phyloP scores from a whole-genome alignment of 2,888 invertebrate species.

The Clitarchus hookeri region DNA sequence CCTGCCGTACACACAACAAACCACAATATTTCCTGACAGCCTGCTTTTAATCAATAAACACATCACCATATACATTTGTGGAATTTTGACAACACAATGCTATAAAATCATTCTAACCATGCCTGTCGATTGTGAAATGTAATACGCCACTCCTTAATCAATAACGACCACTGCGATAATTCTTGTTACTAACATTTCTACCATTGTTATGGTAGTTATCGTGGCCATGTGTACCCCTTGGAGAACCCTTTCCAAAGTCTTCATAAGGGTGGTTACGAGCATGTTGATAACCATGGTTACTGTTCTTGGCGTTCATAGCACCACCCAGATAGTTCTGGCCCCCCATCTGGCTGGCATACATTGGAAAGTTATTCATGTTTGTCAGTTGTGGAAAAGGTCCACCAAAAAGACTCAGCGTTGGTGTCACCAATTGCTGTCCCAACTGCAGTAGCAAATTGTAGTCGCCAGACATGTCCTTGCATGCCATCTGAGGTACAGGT shows the following conservation, averaged over 20 bases:
- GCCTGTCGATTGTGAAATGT: too few species aligned
- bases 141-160: neutral
- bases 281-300: neutral
- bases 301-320: neutral
- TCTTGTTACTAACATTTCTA: neutral
- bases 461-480: neutral
- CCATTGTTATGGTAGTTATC: neutral
- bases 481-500: neutral
- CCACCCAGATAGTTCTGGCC: slow-evolving; percentile 31
- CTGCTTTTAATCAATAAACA: neutral
- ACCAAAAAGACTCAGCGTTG: neutral
- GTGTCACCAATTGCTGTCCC: slow-evolving; percentile 31
- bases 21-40: neutral
- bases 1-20: neutral
- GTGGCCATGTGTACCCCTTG: neutral
- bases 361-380: neutral
- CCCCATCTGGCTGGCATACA: slow-evolving; percentile 33
- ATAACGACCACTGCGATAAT: neutral
- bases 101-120: neutral
- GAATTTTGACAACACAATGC: neutral
- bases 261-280: slow-evolving; percentile 31
- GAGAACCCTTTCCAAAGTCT: neutral
- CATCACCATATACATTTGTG: too few species aligned
- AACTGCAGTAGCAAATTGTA: slow-evolving; percentile 30
- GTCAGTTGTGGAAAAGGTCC: neutral